phyloP scores from a whole-genome alignment of 1,140 invertebrate species.

The Cotesia typhae region DNA sequence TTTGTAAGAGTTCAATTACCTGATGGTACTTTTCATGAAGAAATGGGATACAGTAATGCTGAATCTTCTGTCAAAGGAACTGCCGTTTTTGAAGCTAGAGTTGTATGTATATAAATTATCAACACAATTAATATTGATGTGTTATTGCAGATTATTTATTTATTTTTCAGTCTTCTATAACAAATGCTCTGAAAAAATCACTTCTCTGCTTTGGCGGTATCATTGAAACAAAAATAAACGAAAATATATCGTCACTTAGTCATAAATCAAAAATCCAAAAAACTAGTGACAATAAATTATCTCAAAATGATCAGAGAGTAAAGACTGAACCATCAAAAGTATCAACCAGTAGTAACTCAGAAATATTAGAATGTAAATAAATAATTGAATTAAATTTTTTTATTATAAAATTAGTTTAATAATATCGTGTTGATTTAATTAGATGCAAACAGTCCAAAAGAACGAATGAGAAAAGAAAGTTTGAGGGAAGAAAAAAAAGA shows the following conservation, averaged over 20 bases:
- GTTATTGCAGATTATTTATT: background rate
- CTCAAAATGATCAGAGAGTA: background rate
- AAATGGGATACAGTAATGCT: conserved; percentile 46
- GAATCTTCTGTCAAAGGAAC: conserved; percentile 48
- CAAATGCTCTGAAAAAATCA: conserved; percentile 41
- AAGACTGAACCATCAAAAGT: conserved; percentile 8
- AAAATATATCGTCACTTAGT: conserved; percentile 14
- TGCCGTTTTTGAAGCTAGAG: conserved; percentile 46
- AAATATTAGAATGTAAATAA: too few relatives aligned
- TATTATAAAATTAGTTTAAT: too few relatives aligned
- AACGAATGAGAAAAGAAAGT: background rate
- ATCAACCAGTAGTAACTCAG: background rate
- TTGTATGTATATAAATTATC: conserved; percentile 39
- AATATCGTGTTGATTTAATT: background rate
- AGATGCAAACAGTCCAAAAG: background rate
- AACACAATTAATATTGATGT: too few relatives aligned
- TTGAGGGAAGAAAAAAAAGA: too few relatives aligned
- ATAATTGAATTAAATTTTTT: too few relatives aligned
- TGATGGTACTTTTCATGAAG: conserved; percentile 52
- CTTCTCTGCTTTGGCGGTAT: conserved; percentile 41
- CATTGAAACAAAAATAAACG: conserved; percentile 27
- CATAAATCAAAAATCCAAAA: conserved; percentile 46
- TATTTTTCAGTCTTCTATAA: conserved; percentile 40
- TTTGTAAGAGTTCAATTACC: conserved; percentile 46
- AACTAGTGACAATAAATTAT: background rate